Percentiles rank a stretch among this genome's conserved stretches.
These are phyloP conservation scores for Cathartes aura DNA, from an alignment of 2,113 vertebrate genomes.

Conservation along the genomic window DNA sequence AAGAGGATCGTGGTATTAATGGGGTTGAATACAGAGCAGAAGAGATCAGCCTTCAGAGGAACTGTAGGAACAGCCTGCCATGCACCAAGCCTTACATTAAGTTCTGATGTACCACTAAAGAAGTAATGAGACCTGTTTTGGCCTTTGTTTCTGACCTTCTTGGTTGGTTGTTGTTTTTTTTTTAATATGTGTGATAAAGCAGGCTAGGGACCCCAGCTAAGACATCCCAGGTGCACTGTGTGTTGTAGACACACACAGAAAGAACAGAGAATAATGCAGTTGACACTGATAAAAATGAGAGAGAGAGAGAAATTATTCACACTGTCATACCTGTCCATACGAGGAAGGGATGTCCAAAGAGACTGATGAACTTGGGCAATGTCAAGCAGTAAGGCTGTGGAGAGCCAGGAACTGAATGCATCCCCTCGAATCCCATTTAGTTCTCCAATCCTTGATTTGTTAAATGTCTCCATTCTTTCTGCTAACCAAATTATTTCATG, in stretches of 20 bases:
- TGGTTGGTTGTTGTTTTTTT: neutral
- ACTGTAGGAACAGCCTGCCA: neutral
- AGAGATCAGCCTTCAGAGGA: conserved; percentile 8
- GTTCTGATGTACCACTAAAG: neutral
- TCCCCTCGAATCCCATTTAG: neutral
- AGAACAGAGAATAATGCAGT: neutral
- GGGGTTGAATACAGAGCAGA: conserved; percentile 19
- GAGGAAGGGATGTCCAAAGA: neutral
- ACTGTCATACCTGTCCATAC: neutral
- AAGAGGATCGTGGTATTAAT: neutral
- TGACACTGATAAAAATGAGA: neutral
- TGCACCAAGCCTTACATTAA: neutral
- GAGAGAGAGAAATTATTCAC: neutral
- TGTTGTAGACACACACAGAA: neutral
- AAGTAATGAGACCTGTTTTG: neutral
- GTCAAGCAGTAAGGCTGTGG: neutral
- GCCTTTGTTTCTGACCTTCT: neutral
- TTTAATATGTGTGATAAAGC: neutral
- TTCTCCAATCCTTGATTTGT: neutral
- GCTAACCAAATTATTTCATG: neutral
- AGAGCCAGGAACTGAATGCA: neutral
- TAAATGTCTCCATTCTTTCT: neutral
- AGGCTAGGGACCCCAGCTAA: neutral
- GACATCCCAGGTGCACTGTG: neutral
- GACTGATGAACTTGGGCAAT: neutral